Evolutionary conservation across 2,888 invertebrate genomes (phyloP), one percentile per base, ranked within the genome.

Genomic region (Vandiemenella viatica): DNA sequence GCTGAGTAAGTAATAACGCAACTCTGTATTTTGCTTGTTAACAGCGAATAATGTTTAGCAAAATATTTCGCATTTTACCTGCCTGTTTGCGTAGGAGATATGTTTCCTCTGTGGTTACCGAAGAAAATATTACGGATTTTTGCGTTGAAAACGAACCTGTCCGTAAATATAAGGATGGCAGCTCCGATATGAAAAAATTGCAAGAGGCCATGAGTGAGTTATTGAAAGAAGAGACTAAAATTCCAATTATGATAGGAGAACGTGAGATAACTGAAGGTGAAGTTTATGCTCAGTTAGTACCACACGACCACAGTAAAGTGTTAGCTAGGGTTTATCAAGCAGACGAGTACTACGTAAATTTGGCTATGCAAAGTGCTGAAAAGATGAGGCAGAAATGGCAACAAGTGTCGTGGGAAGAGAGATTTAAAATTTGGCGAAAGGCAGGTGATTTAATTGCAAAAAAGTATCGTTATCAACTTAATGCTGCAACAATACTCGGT

Each of bases 401-500:
- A 65, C 75, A 76, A 56, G 81, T 80, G 7, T 83, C 95, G 0
- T 69, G 95, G 20, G 73, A 77, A 47, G 83, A 93, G 57, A 79
- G 92, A 49, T 72, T 89, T 17, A 72, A 78, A 50, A 85, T 95
- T 58, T 90, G 89, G 82, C 72, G 84, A 43, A 77, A 74, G 56
- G 97, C 97, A 10, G 95, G 95, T 0, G 85, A 90, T 58, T 65
- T 97, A 55, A 88, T 95, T 80, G 83, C 89, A 1, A 80, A 79
- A 8, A 80, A 83, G 61, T 89, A 95, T 68, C 76, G 98, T 45
- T 86, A 88, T 65, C 76, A 82, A 43, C 69, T 98, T 50, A 90
- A 96, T 67, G 93, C 97, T 0, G 79, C 96, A 1, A 97, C 97
- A 6, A 96, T 98, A 93, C 71, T 97, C 47, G 97, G 97, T 1